Conservation (phyloP, 2,888 invertebrate genomes). For the Malthinus seriepunctatus region DNA sequence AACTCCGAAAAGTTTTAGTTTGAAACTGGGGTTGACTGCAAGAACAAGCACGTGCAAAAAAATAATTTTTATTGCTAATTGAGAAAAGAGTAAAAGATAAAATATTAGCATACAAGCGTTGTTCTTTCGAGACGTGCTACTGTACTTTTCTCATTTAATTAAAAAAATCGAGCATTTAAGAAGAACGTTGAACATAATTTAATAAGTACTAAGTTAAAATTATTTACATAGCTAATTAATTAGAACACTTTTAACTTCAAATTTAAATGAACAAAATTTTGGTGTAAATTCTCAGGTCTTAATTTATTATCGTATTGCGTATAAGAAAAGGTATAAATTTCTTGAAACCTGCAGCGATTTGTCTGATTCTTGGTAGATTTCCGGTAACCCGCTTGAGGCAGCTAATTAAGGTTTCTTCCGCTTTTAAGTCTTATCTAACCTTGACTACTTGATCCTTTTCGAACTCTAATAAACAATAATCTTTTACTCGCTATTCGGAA, state of each 20-base stretch:
- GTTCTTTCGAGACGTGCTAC: no score
- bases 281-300: slow-evolving; percentile 7
- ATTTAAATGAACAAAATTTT: slow-evolving; percentile 4
- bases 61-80: no score
- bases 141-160: no score
- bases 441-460: slow-evolving; percentile 19
- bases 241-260: slow-evolving; percentile 1
- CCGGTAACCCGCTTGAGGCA: slow-evolving; percentile 28
- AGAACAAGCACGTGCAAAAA: no score
- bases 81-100: no score
- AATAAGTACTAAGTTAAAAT: background rate
- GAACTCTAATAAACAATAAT: slow-evolving; percentile 10
- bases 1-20: no score
- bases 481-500: slow-evolving; percentile 10
- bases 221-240: background rate
- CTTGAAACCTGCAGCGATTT: slow-evolving; percentile 29
- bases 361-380: slow-evolving; percentile 29
- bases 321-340: slow-evolving; percentile 27
- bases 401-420: slow-evolving; percentile 33
- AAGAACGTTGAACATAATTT: background rate
- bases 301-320: slow-evolving; percentile 27
- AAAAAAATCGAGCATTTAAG: no score
- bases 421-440: slow-evolving; percentile 31
- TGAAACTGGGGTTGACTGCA: no score
- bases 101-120: no score